Evolutionary conservation across 2,888 invertebrate species (phyloP), one percentile per base, ranked within the genome.

Genomic region (Hermaeophaga mercurialis): DNA sequence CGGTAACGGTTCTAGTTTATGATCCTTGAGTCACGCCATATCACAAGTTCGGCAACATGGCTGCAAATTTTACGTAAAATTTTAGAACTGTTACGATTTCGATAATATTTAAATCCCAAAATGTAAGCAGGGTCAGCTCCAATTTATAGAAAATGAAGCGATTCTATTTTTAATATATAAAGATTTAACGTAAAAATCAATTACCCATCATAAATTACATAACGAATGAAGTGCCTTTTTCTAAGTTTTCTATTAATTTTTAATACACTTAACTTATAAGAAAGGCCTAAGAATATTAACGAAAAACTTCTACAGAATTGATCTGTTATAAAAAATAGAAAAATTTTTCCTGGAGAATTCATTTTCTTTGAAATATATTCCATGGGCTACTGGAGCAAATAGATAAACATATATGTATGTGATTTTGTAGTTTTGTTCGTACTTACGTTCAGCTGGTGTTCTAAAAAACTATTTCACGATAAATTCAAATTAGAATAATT

Each of bases 41-140:
- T 63, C 63, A 60, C 55, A 62, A 50, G 56, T 44, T 50, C 34
- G 55, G 53, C 59, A 59, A 55, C 56, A 63, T 59, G 59, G 61
- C 59, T 54, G 59, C 49, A 50, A 26, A 31, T 52, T 46, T 44
- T 41, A 33, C 14, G 14, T 33, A 5, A 14, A 33, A 12, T 45
- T 18, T 19, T 28, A 18, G 9, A 17, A 22, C 11, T 38, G 1
- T 38, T 15, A 8, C 14, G 7, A 14, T 34, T 34, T 34, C 15
- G 7, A 34, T 7, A 33, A 34, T 34, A 5, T 22, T 22, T 12
- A n/a, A 34, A n/a, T 34, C 34, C 1, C 11, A 11, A 22, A 5
- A 22, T 18, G 8, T 17, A 9, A 12, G 5, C 7, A n/a, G 11
- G 8, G 8, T n/a, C 31, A 48, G 31, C 8, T 9, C 7, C 31